phyloP scores from a whole-genome alignment of 2,888 invertebrate species.

The Leptothorax acervorum region DNA sequence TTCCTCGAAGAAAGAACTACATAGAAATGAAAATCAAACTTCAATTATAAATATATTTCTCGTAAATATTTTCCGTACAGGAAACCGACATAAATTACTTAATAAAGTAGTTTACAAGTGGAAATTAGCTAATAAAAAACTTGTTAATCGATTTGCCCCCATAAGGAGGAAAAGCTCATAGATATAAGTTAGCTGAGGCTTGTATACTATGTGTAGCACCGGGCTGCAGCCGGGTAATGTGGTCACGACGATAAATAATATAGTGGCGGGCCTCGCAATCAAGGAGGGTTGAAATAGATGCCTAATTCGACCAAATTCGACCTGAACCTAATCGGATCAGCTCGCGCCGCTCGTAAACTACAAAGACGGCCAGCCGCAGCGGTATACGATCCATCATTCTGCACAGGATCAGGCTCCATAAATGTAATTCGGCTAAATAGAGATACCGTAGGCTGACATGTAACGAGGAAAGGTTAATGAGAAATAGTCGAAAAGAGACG shows the following conservation, averaged over 20 bases:
- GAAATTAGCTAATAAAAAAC: not conserved
- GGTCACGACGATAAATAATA: slow-evolving; percentile 45
- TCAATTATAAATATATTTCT: not conserved
- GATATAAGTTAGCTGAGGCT: not conserved
- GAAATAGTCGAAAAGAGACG: slow-evolving; percentile 12
- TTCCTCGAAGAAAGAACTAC: not conserved
- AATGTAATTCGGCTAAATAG: slow-evolving; percentile 75
- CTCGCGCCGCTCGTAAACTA: slow-evolving; percentile 75
- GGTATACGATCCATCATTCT: slow-evolving; percentile 56
- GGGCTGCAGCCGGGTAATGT: not conserved
- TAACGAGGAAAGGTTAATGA: slow-evolving; percentile 41
- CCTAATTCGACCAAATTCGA: slow-evolving; percentile 72
- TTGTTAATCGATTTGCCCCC: not conserved
- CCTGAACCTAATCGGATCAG: slow-evolving; percentile 68
- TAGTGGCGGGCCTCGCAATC: slow-evolving; percentile 46
- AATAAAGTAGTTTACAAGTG: not conserved
- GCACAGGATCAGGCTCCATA: slow-evolving; percentile 63
- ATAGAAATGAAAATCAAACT: not conserved
- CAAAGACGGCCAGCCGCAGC: slow-evolving; percentile 57
- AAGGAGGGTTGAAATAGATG: slow-evolving; percentile 56
- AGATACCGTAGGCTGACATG: slow-evolving; percentile 59
- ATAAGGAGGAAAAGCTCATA: not conserved
- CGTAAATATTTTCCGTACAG: not conserved
- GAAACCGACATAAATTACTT: not conserved
- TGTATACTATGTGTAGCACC: not conserved